Percentiles rank a stretch among this genome's conserved stretches.
phyloP scores from a whole-genome alignment of 2,888 invertebrate genomes.

The Rutpela maculata region DNA sequence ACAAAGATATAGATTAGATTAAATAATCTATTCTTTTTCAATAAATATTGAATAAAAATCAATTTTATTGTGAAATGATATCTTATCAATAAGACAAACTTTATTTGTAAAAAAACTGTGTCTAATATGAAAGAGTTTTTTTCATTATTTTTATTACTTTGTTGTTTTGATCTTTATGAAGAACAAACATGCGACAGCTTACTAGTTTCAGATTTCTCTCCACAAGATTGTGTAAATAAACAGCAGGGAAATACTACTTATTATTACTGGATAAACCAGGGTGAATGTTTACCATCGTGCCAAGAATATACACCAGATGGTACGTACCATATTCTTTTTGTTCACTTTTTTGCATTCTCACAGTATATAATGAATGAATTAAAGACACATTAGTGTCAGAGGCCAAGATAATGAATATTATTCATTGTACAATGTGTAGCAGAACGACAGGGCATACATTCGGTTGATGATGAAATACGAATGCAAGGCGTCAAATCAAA shows the following conservation, averaged over 20 bases:
- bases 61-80: neutral
- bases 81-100: constrained; percentile 12
- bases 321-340: constrained; percentile 20
- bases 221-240: constrained; percentile 54
- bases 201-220: constrained; percentile 58
- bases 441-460: no score
- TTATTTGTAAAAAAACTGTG: neutral
- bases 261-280: constrained; percentile 48
- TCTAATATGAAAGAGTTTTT: constrained; percentile 6
- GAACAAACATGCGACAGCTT: constrained; percentile 40
- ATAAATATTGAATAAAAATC: neutral
- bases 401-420: no score
- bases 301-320: constrained; percentile 44
- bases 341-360: no score
- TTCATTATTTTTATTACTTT: neutral
- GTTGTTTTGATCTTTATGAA: constrained; percentile 27
- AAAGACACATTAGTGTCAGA: no score
- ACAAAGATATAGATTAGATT: constrained; percentile 2
- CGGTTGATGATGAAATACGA: no score
- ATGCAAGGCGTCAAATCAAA: no score
- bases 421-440: no score
- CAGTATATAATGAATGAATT: no score
- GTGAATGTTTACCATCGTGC: constrained; percentile 49
- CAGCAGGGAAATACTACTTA: constrained; percentile 35
- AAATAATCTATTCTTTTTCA: no score